Evolutionary conservation across 2,113 vertebrate genomes (phyloP), one percentile per base, ranked within the genome.

Genomic region (Crotalus tigris): DNA sequence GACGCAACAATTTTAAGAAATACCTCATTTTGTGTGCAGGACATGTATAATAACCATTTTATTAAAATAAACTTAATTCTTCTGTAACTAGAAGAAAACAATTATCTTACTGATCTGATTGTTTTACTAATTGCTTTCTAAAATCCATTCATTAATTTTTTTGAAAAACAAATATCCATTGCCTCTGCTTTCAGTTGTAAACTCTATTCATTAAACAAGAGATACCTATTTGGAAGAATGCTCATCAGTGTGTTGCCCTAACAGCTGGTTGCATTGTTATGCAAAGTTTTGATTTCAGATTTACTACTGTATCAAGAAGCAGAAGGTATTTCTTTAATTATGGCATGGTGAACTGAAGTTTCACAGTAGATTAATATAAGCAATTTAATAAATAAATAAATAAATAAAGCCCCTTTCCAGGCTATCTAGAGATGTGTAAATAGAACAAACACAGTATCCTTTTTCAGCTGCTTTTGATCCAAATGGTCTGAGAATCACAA

Each of bases 201-300:
- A 94, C 64, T 26, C 4, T 11, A 57, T 92, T 92, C n/a, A 92
- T 51, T 64, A 92, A 26, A 26, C 23, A 39, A n/a, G 29, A 58
- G 12, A 12, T 54, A 21, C 8, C 3, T 26, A 24, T 91, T 92
- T 69, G 24, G 51, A 5, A 33, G 11, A 86, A 69, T 57, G 23
- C 4, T 10, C 3, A 39, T 54, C 46, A 49, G 59, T 29, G 12
- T 85, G 12, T n/a, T 87, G 44, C 19, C 55, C 6, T n/a, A n/a
- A 51, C 44, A 88, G 57, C 87, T 92, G 46, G 88, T 26, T 87
- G 39, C 64, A 6, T 69, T 49, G 29, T 69, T 91, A 49, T 69
- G 24, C 57, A 55, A 92, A 87, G 81, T 92, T 90, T n/a, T 75
- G 23, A 89, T 91, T 85, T 91, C n/a, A 29, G 33, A 13, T 81